Conservation (phyloP, 2,113 vertebrate species). For the Vicugna pacos region DNA sequence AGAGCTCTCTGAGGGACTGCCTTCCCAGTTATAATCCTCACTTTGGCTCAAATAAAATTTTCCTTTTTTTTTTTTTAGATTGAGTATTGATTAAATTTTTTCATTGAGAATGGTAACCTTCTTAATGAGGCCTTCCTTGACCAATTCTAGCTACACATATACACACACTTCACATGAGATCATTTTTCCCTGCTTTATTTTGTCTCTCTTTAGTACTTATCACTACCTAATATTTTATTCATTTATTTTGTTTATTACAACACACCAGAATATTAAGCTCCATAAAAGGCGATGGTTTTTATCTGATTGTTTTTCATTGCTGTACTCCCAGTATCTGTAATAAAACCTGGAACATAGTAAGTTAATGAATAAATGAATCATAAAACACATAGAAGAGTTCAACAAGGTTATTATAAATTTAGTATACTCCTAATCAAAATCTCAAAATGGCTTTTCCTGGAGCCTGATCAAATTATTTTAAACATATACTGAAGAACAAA, state of each 20-base stretch:
- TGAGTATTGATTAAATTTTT: neutral
- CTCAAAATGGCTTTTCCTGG: neutral
- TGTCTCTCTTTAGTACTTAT: neutral
- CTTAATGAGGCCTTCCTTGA: neutral
- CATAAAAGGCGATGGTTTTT: neutral
- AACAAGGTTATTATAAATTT: neutral
- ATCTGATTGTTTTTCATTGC: neutral
- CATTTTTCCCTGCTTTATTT: neutral
- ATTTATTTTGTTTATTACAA: neutral
- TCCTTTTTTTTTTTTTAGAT: neutral
- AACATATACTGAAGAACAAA: neutral
- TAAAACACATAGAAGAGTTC: neutral
- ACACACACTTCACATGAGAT: neutral
- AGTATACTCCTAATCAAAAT: neutral
- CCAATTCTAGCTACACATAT: neutral
- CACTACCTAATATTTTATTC: neutral
- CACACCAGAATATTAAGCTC: neutral
- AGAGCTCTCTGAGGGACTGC: neutral
- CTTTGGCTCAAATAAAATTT: neutral
- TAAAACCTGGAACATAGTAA: neutral
- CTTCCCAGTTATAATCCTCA: neutral
- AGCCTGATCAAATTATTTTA: neutral
- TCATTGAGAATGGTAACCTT: neutral
- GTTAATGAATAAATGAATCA: neutral
- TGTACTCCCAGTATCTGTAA: neutral